A percentile compares a stretch with the other conserved stretches of the same genome.
These are phyloP conservation scores for Sula dactylatra DNA, from an alignment of 2,113 vertebrate genomes.

Conservation along the genomic window DNA sequence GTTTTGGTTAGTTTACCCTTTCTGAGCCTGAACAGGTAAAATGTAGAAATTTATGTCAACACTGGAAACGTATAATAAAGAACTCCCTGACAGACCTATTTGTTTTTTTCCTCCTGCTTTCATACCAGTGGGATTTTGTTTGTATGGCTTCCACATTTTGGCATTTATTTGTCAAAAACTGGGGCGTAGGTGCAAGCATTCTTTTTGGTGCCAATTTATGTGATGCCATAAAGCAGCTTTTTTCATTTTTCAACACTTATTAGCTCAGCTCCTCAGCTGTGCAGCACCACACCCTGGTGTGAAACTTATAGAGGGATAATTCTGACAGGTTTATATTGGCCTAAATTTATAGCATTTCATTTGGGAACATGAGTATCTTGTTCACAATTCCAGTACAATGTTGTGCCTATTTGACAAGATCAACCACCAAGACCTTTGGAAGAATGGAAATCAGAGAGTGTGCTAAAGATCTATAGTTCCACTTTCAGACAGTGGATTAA, in stretches of 20 bases:
- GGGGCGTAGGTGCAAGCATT: conserved; percentile 20
- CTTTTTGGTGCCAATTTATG: conserved; percentile 41
- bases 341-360: conserved; percentile 62
- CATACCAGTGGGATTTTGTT: neutral
- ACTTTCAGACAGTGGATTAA: neutral
- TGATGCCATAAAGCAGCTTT: conserved; percentile 62
- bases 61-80: neutral
- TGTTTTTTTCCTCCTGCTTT: neutral
- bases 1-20: conserved; percentile 22
- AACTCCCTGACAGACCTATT: neutral
- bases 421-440: neutral
- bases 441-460: neutral
- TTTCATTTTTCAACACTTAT: conserved; percentile 71
- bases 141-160: conserved; percentile 26
- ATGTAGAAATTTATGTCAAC: conserved; percentile 21
- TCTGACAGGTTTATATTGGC: conserved; percentile 63
- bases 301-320: conserved; percentile 50
- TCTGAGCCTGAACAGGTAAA: conserved; percentile 26
- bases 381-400: conserved; percentile 23
- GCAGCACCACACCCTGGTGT: conserved; percentile 64
- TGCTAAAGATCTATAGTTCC: neutral
- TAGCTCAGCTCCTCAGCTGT: conserved; percentile 73
- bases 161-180: conserved; percentile 52
- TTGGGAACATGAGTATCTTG: neutral
- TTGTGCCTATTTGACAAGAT: conserved; percentile 6